phyloP scores from a whole-genome alignment of 2,888 invertebrate species.

The Apamea epomidion region DNA sequence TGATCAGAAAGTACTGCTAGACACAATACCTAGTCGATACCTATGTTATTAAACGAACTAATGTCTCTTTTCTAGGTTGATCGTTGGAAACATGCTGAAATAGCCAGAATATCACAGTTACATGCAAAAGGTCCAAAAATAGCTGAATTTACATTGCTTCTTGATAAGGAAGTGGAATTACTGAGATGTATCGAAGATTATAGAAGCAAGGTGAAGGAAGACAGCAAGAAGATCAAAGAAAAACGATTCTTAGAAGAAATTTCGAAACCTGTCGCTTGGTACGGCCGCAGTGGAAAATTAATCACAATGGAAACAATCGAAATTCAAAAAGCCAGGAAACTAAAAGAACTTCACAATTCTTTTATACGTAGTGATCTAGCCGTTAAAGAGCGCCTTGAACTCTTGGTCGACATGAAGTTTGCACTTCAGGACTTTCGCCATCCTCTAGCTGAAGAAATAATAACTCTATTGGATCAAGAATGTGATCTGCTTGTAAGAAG shows the following conservation, averaged over 20 bases:
- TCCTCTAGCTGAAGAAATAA: slow-evolving; percentile 90
- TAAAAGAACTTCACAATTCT: slow-evolving; percentile 93
- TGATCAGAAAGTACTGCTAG: background rate
- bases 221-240: slow-evolving; percentile 91
- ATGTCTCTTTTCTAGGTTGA: slow-evolving; percentile 87
- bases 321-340: slow-evolving; percentile 94
- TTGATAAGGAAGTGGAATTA: slow-evolving; percentile 94
- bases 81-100: slow-evolving; percentile 92
- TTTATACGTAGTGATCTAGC: slow-evolving; percentile 91
- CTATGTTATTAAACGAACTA: background rate
- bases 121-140: slow-evolving; percentile 93
- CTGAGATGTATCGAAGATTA: slow-evolving; percentile 93
- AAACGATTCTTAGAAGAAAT: slow-evolving; percentile 92
- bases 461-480: slow-evolving; percentile 93
- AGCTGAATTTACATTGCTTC: slow-evolving; percentile 92
- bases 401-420: slow-evolving; percentile 93
- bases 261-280: slow-evolving; percentile 94
- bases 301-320: slow-evolving; percentile 95
- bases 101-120: slow-evolving; percentile 91
- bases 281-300: slow-evolving; percentile 92
- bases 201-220: slow-evolving; percentile 91
- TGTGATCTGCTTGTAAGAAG: slow-evolving; percentile 92
- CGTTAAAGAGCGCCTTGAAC: slow-evolving; percentile 92
- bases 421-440: slow-evolving; percentile 91
- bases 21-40: too few relatives aligned